A percentile compares a stretch with the other conserved stretches of the same genome.
Conservation (phyloP, 1,140 invertebrate species). For the Eriosoma lanigerum region DNA sequence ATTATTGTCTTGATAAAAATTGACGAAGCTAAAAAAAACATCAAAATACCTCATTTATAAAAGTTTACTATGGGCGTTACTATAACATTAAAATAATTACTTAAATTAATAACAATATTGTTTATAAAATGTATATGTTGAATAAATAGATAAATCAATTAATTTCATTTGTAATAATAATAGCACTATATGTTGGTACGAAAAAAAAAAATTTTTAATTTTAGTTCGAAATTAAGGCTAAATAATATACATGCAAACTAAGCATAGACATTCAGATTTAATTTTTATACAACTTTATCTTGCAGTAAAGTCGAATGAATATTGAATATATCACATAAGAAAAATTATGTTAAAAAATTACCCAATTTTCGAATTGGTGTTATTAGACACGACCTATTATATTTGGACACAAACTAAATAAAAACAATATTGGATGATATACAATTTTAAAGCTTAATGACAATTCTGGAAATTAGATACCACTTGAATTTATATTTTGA, state of each 20-base stretch:
- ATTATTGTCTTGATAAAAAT: neutral
- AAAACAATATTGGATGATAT: neutral
- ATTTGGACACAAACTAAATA: neutral
- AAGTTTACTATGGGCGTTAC: too few species aligned
- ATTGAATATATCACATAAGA: neutral
- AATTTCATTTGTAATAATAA: too few species aligned
- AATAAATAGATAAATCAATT: too few species aligned
- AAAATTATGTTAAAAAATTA: too few species aligned
- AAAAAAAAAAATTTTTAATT: too few species aligned
- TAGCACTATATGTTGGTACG: too few species aligned
- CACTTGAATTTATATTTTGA: conserved; percentile 12
- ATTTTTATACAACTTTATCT: too few species aligned
- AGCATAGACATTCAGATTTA: too few species aligned
- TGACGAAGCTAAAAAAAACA: neutral
- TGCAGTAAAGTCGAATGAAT: neutral
- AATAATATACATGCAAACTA: too few species aligned
- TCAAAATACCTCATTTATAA: conserved; percentile 8
- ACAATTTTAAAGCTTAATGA: neutral
- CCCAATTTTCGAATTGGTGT: neutral
- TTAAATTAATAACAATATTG: neutral
- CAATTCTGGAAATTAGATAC: conserved; percentile 9
- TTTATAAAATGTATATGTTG: too few species aligned
- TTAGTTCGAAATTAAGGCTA: too few species aligned
- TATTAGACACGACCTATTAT: neutral
- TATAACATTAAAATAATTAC: neutral